phyloP scores from a whole-genome alignment of 35 echinoderm and acorn worm species.

The Amphiura filiformis region DNA sequence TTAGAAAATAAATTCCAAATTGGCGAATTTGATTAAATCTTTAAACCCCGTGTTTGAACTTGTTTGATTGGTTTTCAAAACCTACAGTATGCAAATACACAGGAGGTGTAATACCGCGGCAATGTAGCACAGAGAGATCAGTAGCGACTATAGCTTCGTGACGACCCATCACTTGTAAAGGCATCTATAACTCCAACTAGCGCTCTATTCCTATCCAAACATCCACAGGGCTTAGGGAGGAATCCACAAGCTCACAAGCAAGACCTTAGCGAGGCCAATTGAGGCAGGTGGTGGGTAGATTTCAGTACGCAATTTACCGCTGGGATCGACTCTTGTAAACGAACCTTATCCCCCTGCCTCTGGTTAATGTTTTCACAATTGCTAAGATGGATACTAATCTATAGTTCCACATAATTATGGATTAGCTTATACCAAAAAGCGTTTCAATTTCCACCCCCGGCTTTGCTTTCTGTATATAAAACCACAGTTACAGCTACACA shows the following conservation, averaged over 20 bases:
- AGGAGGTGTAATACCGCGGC: background rate
- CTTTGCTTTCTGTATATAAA: background rate
- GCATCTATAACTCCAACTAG: background rate
- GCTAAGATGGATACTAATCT: background rate
- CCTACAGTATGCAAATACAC: background rate
- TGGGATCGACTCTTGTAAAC: background rate
- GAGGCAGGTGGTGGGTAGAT: background rate
- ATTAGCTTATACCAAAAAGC: background rate
- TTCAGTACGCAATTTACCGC: background rate
- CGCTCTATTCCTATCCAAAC: background rate
- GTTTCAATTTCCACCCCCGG: background rate
- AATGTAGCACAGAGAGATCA: background rate
- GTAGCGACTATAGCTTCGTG: background rate
- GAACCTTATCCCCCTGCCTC: constrained; percentile 2
- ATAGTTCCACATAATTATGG: background rate
- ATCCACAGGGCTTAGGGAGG: background rate
- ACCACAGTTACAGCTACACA: background rate
- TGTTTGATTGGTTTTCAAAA: constrained; percentile 12
- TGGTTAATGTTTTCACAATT: constrained; percentile 12
- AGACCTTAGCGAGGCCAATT: constrained; percentile 5
- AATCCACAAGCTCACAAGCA: background rate
- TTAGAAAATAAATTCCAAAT: background rate
- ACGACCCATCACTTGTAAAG: background rate
- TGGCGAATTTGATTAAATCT: background rate
- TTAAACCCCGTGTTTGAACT: background rate